Evolutionary conservation across 2,797 vertebrate genomes (phyloP), one percentile per base, ranked within the genome.

Genomic region (Ateles fusciceps): DNA sequence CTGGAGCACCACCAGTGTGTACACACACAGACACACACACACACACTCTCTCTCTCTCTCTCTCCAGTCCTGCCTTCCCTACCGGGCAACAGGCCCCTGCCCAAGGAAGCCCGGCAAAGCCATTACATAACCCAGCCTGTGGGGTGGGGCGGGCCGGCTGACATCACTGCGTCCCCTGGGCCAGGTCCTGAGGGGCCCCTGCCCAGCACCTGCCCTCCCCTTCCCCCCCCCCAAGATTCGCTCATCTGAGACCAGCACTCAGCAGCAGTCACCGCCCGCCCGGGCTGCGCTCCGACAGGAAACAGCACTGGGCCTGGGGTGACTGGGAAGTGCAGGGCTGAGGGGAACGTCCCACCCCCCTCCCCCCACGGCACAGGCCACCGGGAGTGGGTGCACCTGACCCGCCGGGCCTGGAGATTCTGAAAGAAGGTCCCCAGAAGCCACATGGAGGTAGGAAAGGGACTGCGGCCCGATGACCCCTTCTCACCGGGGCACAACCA

Each of bases 11-110:
- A 68, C 3, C 2, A 1, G 61, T 78, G 33, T 36, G 57, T 21
- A 61, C 2, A 59, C 64, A 24, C 50, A 28, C 33, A 57, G 78
- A 39, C 44, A 36, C 30, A 39, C 68, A 26, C 50, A 59, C 72
- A 39, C 39, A n/a, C n/a, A n/a, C 74, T 19, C 57, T 13, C 28
- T 12, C 28, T 7, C 28, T 33, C 13, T 14, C 6, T 15, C 14
- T 33, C 61, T 15, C 64, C 68, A 71, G 33, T 72, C 91, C 89
- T 96, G 94, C 94, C 89, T 94, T 44, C 92, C 72, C 71, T 21
- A 84, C 71, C 17, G 79, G 97, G 96, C 96, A 98, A 97, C 97
- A 97, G 95, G 97, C 96, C 91, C 92, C 92, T 95, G 96, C 74
- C 97, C 92, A 72, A 89, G 46, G 78, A 97, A 90, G 92, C 92